phyloP scores from a whole-genome alignment of 1,140 invertebrate species.

The Cepaea nemoralis region DNA sequence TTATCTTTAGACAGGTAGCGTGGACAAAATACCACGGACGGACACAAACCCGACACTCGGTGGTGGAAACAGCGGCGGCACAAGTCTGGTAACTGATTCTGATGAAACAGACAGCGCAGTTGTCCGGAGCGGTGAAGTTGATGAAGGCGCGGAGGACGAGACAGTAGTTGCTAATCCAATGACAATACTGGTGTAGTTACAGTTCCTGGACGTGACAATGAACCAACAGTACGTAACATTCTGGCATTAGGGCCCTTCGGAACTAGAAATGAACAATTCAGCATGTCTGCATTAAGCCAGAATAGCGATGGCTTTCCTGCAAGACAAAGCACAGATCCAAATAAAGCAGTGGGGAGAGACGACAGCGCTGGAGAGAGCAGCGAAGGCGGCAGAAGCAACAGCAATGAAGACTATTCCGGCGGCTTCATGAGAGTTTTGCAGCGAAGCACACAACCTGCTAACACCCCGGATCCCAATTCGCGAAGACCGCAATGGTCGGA shows the following conservation, averaged over 20 bases:
- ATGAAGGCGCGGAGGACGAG: not conserved
- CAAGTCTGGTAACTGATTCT: not conserved
- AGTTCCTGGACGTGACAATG: not conserved
- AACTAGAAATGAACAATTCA: not conserved
- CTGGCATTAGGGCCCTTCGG: not conserved
- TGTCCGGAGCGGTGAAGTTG: not conserved
- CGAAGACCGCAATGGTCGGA: not conserved
- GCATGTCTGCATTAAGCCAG: not conserved
- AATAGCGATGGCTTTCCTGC: not conserved
- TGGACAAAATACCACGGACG: not conserved
- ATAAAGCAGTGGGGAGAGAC: not conserved
- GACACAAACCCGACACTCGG: not conserved
- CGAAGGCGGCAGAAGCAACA: not conserved
- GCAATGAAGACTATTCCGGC: not conserved
- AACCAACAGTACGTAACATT: not conserved
- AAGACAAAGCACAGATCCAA: not conserved
- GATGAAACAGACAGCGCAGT: not conserved
- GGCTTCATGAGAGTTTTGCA: not conserved
- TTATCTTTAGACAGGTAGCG: not conserved
- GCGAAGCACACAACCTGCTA: not conserved
- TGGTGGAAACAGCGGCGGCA: not conserved
- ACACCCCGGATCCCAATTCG: not conserved
- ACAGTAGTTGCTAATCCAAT: not conserved
- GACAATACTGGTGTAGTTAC: not conserved
- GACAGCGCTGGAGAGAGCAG: constrained; percentile 3